Evolutionary conservation across 2,113 vertebrate species (phyloP), one percentile per base, ranked within the genome.

Genomic region (Polypterus bichir): DNA sequence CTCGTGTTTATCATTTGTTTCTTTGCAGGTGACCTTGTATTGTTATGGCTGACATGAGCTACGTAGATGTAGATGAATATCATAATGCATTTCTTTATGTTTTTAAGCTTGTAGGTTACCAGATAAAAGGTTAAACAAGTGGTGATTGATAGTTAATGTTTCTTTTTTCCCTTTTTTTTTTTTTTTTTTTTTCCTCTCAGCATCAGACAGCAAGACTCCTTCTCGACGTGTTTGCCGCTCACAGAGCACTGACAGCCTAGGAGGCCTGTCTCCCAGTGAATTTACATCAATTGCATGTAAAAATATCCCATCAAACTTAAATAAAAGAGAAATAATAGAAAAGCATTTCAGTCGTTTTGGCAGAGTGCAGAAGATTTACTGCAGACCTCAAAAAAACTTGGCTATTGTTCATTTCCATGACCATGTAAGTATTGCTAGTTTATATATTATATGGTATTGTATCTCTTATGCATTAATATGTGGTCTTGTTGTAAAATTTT

Each of bases 341-440:
- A 88, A 87, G 4, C 85, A 94, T 71, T 98, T 97, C 0, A 46
- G 74, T 3, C 88, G 74, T 58, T 91, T 90, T 1, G 92, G 86
- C 0, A 89, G 84, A 72, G 82, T 99, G 47, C 72, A 77, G 0
- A 88, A 76, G 9, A 4, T 94, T 61, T 78, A 73, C 62, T 94
- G 86, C 48, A 79, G 80, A 4, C 82, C 84, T 3, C 75, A 59
- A 8, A 93, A 88, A 64, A 90, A 88, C 57, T 68, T 79, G 56
- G 92, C 89, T 0, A 65, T 87, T 7, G 71, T 99, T 2, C 78
- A 92, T 68, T 99, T 96, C 9, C 73, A 80, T 8, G 88, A 97
- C 70, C 89, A 95, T 0, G 94, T 99, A 68, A 92, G 93, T 85
- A 7, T 27, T 27, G 27, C 27, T 27, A 27, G 27, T 27, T 27